phyloP scores from a whole-genome alignment of 2,797 vertebrate species.

The Takifugu ocellatus region DNA sequence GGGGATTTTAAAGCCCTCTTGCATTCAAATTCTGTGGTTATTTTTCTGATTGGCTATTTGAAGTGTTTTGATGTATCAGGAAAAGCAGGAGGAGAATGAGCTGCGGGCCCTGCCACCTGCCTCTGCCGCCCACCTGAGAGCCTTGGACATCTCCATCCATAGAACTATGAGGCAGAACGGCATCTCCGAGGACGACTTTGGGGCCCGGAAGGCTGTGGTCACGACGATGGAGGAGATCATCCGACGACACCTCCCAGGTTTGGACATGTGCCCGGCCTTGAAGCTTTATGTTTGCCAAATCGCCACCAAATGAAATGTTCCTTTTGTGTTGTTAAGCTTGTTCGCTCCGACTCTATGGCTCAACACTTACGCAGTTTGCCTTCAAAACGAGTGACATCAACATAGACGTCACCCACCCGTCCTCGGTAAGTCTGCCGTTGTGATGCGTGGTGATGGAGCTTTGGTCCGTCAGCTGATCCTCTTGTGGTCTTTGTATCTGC shows the following conservation, averaged over 20 bases:
- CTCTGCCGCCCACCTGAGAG: conserved; percentile 82
- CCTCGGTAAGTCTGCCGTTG: conserved; percentile 77
- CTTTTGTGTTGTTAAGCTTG: conserved; percentile 77
- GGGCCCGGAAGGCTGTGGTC: conserved; percentile 81
- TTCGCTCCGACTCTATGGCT: conserved; percentile 91
- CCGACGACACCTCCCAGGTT: conserved; percentile 85
- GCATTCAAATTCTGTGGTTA: not conserved
- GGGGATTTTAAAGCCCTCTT: conserved; percentile 20
- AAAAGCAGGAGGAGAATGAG: conserved; percentile 97
- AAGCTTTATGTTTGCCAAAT: too few species aligned
- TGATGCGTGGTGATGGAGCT: not conserved
- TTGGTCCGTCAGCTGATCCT: too few species aligned
- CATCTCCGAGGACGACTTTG: conserved; percentile 90
- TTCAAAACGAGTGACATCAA: conserved; percentile 95
- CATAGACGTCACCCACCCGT: conserved; percentile 89
- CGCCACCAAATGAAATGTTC: too few species aligned
- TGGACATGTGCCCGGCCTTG: not conserved
- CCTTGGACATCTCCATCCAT: conserved; percentile 82
- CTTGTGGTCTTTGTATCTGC: conserved; percentile 1
- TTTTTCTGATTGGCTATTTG: not conserved
- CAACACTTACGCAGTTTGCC: conserved; percentile 92
- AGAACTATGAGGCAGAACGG: conserved; percentile 83
- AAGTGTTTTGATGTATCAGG: conserved; percentile 64
- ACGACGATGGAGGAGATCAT: conserved; percentile 88
- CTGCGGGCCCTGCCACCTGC: conserved; percentile 86